A percentile compares a stretch with the other conserved stretches of the same genome.
These are phyloP conservation scores for Damaliscus lunatus DNA, from an alignment of 2,113 vertebrate species.

Conservation along the genomic window DNA sequence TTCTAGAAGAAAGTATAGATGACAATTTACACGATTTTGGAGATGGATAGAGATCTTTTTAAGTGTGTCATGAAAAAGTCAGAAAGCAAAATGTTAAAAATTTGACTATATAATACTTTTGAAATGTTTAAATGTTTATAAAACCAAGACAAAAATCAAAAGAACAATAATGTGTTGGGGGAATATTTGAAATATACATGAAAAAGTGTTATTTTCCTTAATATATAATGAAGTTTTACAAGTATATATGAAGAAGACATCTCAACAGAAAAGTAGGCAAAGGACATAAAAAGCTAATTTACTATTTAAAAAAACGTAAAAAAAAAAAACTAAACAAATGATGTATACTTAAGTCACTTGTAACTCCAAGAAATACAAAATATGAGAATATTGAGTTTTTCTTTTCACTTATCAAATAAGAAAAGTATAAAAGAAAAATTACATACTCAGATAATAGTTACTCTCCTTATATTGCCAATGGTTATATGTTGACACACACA, in stretches of 20 bases:
- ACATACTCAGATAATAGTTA: not conserved
- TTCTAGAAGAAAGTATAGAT: not conserved
- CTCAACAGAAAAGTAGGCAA: not conserved
- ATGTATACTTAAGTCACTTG: not conserved
- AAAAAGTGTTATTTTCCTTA: not conserved
- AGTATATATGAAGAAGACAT: not conserved
- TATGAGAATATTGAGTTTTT: not conserved
- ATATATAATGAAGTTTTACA: not conserved
- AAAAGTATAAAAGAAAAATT: not conserved
- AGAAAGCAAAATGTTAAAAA: not conserved
- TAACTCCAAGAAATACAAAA: not conserved
- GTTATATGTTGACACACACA: not conserved
- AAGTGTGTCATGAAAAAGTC: not conserved
- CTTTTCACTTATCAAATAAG: constrained; percentile 14
- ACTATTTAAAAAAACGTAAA: not conserved
- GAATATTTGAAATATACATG: not conserved
- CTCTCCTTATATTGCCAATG: not conserved
- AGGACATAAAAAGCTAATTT: not conserved
- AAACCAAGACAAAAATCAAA: not conserved
- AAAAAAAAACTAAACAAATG: not conserved
- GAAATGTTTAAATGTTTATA: not conserved
- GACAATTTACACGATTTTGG: not conserved
- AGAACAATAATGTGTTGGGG: not conserved
- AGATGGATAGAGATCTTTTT: not conserved
- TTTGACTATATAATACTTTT: not conserved